Percentiles rank a stretch among this genome's conserved stretches.
phyloP scores from a whole-genome alignment of 2,113 vertebrate species.

The Laterallus jamaicensis region DNA sequence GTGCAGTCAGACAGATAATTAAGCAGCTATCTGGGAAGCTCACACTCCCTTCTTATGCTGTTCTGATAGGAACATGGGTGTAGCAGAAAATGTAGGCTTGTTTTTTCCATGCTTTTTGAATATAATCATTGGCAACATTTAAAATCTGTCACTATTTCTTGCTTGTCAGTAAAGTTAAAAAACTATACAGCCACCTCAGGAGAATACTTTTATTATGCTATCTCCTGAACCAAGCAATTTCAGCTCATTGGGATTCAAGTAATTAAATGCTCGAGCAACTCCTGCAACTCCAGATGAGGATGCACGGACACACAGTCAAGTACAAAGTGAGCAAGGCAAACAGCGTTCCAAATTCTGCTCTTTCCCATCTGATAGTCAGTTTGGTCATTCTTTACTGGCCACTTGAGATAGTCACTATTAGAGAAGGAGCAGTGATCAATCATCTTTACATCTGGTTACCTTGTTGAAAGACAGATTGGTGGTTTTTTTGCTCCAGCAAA shows the following conservation, averaged over 20 bases:
- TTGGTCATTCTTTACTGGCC: conserved; percentile 52
- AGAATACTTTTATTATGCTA: conserved; percentile 34
- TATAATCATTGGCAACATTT: neutral
- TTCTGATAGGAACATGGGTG: neutral
- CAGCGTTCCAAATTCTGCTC: neutral
- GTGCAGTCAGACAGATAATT: neutral
- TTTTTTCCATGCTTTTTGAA: neutral
- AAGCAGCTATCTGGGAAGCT: neutral
- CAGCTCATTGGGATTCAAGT: conserved; percentile 44
- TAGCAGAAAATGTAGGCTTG: neutral
- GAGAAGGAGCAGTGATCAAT: conserved; percentile 42
- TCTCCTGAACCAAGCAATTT: conserved; percentile 33
- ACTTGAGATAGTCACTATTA: neutral
- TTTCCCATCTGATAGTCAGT: conserved; percentile 23
- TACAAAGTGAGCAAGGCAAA: conserved; percentile 27
- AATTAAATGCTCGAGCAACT: conserved; percentile 59
- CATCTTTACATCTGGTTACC: neutral
- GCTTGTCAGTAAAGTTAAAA: neutral
- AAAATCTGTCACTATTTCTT: conserved; percentile 39
- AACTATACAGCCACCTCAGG: neutral
- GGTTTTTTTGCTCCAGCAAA: conserved; percentile 47
- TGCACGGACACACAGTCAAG: neutral
- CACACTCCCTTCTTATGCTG: neutral
- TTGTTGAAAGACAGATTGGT: neutral
- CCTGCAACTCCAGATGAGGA: neutral